These are phyloP conservation scores for Micropterix aruncella DNA, from an alignment of 2,888 invertebrate species.

Conservation along the genomic window DNA sequence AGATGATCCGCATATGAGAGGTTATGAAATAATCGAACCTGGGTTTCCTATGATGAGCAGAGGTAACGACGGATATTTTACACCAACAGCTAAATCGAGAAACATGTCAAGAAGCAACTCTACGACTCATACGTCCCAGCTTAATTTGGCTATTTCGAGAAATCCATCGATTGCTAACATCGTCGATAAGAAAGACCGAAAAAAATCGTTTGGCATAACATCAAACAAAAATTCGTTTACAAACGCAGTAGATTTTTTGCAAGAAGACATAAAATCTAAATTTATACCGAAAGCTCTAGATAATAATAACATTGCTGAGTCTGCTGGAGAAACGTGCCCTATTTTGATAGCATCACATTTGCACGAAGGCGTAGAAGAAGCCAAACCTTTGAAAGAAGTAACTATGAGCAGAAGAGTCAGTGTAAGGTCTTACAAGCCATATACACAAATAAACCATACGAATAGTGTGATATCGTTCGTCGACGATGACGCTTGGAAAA, in stretches of 20 bases:
- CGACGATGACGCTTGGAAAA: neutral
- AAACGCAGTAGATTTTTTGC: constrained; percentile 24
- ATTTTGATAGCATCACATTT: constrained; percentile 36
- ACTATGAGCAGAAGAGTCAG: neutral
- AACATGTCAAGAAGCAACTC: constrained; percentile 28
- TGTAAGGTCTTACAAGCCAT: neutral
- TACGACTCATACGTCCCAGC: constrained; percentile 29
- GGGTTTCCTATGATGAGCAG: constrained; percentile 52
- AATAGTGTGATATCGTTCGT: neutral
- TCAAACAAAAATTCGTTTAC: constrained; percentile 33
- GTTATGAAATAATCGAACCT: constrained; percentile 51
- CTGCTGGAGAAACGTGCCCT: constrained; percentile 36
- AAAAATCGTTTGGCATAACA: constrained; percentile 24
- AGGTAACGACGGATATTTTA: constrained; percentile 48
- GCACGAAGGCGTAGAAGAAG: constrained; percentile 37
- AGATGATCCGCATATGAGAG: constrained; percentile 44
- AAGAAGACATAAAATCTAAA: constrained; percentile 25
- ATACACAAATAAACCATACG: neutral
- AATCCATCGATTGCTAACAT: constrained; percentile 35
- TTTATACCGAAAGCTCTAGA: constrained; percentile 19
- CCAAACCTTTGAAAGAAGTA: constrained; percentile 3
- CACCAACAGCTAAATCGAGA: constrained; percentile 34
- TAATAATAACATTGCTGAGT: constrained; percentile 31
- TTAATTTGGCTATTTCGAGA: constrained; percentile 23
- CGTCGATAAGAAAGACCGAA: constrained; percentile 28